A percentile compares a stretch with the other conserved stretches of the same genome.
These are phyloP conservation scores for Conus canariensis DNA, from an alignment of 2,888 invertebrate species.

Conservation along the genomic window DNA sequence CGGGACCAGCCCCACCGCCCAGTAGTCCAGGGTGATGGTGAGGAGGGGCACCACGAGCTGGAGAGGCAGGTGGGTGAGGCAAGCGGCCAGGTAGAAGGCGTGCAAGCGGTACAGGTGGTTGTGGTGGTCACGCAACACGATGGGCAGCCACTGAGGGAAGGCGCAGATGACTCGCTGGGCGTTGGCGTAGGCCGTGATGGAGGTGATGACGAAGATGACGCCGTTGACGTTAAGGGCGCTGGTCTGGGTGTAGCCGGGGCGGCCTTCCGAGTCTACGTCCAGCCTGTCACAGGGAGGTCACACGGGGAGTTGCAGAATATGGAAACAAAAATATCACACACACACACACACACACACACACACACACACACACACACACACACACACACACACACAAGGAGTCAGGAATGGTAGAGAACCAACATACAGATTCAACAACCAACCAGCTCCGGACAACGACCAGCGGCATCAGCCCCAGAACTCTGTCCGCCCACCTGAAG, in stretches of 20 bases:
- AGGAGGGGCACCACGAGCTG: not conserved
- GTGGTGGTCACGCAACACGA: conserved; percentile 15
- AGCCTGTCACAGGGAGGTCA: not conserved
- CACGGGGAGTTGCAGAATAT: not conserved
- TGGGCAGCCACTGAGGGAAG: not conserved
- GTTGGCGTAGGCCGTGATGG: not conserved
- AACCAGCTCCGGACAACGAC: too few relatives aligned
- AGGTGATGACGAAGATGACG: not conserved
- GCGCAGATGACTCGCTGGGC: not conserved
- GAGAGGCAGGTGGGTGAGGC: conserved; percentile 6
- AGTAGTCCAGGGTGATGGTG: conserved; percentile 24
- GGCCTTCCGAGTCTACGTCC: not conserved
- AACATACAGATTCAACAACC: too few relatives aligned
- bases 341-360: too few relatives aligned
- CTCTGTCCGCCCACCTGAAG: not conserved
- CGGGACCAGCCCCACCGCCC: conserved; percentile 22
- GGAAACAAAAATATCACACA: not conserved
- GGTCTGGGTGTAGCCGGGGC: not conserved
- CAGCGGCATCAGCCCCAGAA: too few relatives aligned
- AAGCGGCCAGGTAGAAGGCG: conserved; percentile 22
- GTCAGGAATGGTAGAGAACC: too few relatives aligned
- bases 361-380: too few relatives aligned
- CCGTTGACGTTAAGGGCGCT: conserved; percentile 15
- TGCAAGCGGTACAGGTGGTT: conserved; percentile 24
- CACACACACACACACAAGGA: not conserved